Percentiles rank a stretch among this genome's conserved stretches.
phyloP scores from a whole-genome alignment of 2,797 vertebrate genomes.

The Lagorchestes hirsutus region DNA sequence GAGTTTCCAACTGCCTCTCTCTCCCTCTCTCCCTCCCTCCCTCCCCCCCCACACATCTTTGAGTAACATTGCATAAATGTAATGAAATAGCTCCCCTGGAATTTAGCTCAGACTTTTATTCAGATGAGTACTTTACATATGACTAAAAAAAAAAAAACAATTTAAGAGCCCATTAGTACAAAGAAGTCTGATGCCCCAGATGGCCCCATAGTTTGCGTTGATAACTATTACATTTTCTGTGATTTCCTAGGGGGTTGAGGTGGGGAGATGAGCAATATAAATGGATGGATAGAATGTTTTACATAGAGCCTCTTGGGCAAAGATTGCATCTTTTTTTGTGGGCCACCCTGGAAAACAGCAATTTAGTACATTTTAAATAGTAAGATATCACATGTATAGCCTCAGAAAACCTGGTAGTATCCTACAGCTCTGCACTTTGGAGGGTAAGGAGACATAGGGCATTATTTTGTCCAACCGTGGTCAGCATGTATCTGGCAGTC shows the following conservation, averaged over 20 bases:
- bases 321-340: neutral
- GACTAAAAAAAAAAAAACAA: neutral
- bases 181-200: neutral
- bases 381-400: neutral
- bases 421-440: neutral
- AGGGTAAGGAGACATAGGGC: neutral
- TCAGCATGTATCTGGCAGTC: neutral
- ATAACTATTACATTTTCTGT: neutral
- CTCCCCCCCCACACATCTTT: neutral
- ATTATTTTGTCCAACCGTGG: too few relatives aligned
- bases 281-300: neutral
- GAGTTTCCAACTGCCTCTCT: conserved; percentile 48
- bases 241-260: neutral
- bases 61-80: conserved; percentile 24
- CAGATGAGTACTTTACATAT: neutral
- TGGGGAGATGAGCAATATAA: neutral
- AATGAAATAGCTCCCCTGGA: conserved; percentile 41
- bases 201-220: neutral
- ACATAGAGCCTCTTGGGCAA: neutral
- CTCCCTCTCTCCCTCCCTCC: rapidly evolving
- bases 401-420: neutral
- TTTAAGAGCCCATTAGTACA: neutral
- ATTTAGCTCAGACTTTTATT: conserved; percentile 41
- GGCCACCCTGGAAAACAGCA: neutral
- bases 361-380: neutral